Evolutionary conservation across 30 jellyfish, hydroid and myxozoan species (phyloP), one percentile per base, ranked within the genome.

Genomic region (Turritopsis rubra): DNA sequence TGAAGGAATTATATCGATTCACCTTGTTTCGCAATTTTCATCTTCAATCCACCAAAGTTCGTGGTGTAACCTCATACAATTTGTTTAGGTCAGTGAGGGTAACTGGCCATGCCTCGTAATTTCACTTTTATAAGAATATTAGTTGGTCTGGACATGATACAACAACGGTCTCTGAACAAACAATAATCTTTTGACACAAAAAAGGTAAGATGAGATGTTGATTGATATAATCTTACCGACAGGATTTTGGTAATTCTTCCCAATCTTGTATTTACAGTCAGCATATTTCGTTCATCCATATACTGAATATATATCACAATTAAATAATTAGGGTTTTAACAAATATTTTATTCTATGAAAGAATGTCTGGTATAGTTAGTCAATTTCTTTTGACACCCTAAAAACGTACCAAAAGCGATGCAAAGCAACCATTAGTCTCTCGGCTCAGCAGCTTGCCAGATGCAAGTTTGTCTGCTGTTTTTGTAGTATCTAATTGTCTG

Each of bases 211-310:
- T n/a, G n/a, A n/a, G n/a, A n/a, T n/a, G n/a, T n/a, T n/a, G n/a
- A n/a, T n/a, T n/a, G n/a, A n/a, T n/a, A 19, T 0, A 21, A 18
- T n/a, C 93, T 9, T 30, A 91, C 97, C 89, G 86, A 72, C 19
- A 91, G 52, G 52, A 91, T 91, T 73, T 87, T 84, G 53, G 68
- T 88, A 23, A 91, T 83, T 68, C 97, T 81, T 26, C 75, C 87
- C 20, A 87, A 82, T 28, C 96, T 73, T 28, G 96, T 71, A 71
- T 86, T 93, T 28, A 91, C 89, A 66, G 75, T 86, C 83, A 91
- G 77, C 97, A 91, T 91, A 65, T 76, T 53, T 60, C 95, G 73
- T 68, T 91, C 97, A 73, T 91, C 91, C 9, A 91, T 84, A 26
- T 77, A 78, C 97, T 90, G 23, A 27, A 21, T 21, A 29, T 72